Conservation (phyloP, 2,113 vertebrate genomes). For the Antennarius striatus region DNA sequence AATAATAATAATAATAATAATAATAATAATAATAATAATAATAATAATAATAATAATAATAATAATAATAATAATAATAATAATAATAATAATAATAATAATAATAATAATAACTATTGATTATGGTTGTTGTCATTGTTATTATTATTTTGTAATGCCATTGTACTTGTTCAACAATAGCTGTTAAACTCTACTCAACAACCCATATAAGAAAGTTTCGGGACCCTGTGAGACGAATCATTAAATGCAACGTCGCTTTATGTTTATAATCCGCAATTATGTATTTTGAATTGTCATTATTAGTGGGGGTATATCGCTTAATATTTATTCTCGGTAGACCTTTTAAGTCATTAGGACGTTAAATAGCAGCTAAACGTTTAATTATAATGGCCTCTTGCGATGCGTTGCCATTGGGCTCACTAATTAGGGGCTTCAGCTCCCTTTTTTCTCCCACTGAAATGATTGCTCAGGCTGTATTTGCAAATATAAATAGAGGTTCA, state of each 20-base stretch:
- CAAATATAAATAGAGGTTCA: conserved; percentile 67
- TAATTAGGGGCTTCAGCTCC: conserved; percentile 70
- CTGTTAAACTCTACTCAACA: background rate
- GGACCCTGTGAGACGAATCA: conserved; percentile 12
- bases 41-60: background rate
- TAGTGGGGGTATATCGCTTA: conserved; percentile 54
- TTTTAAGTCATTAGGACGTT: conserved; percentile 70
- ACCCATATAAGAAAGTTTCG: conserved; percentile 13
- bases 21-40: background rate
- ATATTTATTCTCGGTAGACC: conserved; percentile 69
- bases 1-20: too few relatives aligned
- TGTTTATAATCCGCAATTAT: conserved; percentile 52
- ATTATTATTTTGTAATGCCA: background rate
- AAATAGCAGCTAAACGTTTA: conserved; percentile 76
- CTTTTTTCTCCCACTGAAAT: conserved; percentile 42
- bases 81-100: background rate
- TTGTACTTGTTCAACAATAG: background rate
- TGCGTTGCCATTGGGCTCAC: conserved; percentile 73
- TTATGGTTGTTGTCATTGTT: conserved; percentile 8
- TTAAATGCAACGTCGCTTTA: conserved; percentile 27
- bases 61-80: background rate
- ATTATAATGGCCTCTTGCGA: conserved; percentile 66
- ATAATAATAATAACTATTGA: conserved; percentile 9
- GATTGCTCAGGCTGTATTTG: conserved; percentile 55
- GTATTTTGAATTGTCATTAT: conserved; percentile 57